Evolutionary conservation across 1,140 invertebrate species (phyloP).

Genomic region (Proctacanthus coquilletti): DNA sequence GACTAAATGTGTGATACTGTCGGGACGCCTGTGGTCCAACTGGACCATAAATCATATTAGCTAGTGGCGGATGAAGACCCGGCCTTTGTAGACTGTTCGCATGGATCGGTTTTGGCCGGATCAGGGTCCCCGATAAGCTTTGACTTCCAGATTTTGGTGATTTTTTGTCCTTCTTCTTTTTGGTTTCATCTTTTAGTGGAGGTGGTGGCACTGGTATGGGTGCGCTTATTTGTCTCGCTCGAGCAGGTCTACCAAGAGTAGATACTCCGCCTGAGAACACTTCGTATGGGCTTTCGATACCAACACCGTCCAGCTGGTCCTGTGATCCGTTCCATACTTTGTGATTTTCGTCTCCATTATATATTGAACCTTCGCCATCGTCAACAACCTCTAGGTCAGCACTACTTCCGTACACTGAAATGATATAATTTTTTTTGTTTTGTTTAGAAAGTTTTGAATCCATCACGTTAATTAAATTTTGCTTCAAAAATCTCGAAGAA

Average conservation of each 20-base stretch:
- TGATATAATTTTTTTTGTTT: background rate
- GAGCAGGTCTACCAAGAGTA: constrained; percentile 55
- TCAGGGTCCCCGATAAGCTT: constrained; percentile 27
- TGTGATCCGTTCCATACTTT: constrained; percentile 77
- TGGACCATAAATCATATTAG: constrained; percentile 20
- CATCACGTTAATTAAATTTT: background rate
- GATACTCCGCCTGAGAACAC: constrained; percentile 42
- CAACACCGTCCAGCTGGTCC: constrained; percentile 48
- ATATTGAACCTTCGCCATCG: constrained; percentile 59
- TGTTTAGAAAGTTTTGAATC: background rate
- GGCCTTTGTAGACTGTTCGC: constrained; percentile 18
- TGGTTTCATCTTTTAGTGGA: constrained; percentile 23
- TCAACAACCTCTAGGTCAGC: constrained; percentile 39
- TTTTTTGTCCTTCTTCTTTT: constrained; percentile 24
- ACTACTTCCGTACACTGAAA: constrained; percentile 32
- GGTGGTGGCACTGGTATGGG: constrained; percentile 66
- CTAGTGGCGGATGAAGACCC: constrained; percentile 13
- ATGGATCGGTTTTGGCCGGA: constrained; percentile 27
- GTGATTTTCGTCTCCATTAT: constrained; percentile 83
- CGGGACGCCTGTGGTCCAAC: constrained; percentile 13
- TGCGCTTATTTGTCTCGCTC: constrained; percentile 62
- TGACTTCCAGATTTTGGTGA: constrained; percentile 24
- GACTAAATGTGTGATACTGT: constrained; percentile 28
- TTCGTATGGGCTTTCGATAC: constrained; percentile 45
- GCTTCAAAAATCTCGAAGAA: too few relatives aligned